Evolutionary conservation across 2,797 vertebrate genomes (phyloP), one percentile per base, ranked within the genome.

Genomic region (Enteromius paludinosus): DNA sequence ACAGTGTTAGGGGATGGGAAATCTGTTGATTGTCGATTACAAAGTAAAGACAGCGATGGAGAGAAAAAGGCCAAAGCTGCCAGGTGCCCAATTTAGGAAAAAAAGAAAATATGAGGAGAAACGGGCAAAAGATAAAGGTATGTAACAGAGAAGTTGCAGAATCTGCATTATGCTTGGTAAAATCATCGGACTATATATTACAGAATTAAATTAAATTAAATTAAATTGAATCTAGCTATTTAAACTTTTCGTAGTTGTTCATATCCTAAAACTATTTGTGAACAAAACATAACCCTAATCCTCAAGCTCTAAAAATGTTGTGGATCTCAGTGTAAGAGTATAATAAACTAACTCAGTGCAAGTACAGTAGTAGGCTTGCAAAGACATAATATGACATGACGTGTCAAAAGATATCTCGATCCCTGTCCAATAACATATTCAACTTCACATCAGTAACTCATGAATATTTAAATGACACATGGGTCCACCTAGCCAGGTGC

Each of bases 381-480:
- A 43, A 54, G n/a, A 38, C 9, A 23, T 41, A 61, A 78, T 71
- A 33, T 79, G 76, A 62, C 69, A 33, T 79, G 75, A 74, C 49
- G 1, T 61, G 33, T 70, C 52, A 78, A 43, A 43, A 47, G n/a
- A 74, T 62, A 68, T 25, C 54, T 70, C 6, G 3, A 28, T 78
- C 64, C 23, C 66, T 45, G 69, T 75, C 33, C 5, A 14, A 75
- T 75, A 62, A 62, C 66, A 25, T 79, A 69, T 85, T 79, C 52
- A 74, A 12, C 59, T 73, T n/a, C 43, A 17, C 62, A 33, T 59
- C 43, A 20, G 33, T 69, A 69, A 45, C 18, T 83, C 64, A 86
- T 83, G 56, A 79, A 79, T 79, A 79, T 82, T 85, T 78, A 73
- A 85, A 78, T 54, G 47, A 52, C 41, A 45, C 35, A 56, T 17